Evolutionary conservation across 2,888 invertebrate genomes (phyloP), one percentile per base, ranked within the genome.

Genomic region (Sisyra nigra): DNA sequence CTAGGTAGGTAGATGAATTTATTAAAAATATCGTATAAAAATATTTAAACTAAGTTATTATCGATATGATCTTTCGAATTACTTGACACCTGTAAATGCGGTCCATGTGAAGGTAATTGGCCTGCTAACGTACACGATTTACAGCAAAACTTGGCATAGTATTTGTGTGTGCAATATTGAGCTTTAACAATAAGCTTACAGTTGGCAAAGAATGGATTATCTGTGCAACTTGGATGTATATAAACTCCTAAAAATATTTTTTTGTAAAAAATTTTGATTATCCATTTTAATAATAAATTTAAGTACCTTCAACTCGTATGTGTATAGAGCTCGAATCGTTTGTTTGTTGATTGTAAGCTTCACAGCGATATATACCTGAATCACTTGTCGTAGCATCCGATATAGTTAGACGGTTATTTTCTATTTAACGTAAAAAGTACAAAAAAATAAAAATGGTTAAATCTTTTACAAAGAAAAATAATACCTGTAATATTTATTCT

Each of bases 91-190:
- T 60, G 56, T 19, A 67, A 53, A 51, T 69, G 68, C 3, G 67
- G 61, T 34, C 67, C 68, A 47, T 58, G 57, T 3, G 60, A 54
- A 13, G 71, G 66, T 46, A 88, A 63, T 57, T 82, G 82, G 1
- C 89, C 89, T 1, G 88, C 87, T 58, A 83, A 69, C 47, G 88
- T 85, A 60, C 94, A 94, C 2, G 92, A 89, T 59, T 80, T 76
- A 66, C 94, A 96, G 64, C 94, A 96, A 75, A 92, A 91, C 48
- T 74, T 74, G 49, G 88, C 87, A 63, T 94, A 96, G 66, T 92
- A 94, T 50, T 73, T 71, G 66, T 94, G 89, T n/a, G 68, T 67
- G 60, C 94, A 96, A 60, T 81, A 87, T 45, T 73, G 72, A 45
- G 80, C 89, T 55, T 73, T 68, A 3, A 94, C 89, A 53, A 94